phyloP scores from a whole-genome alignment of 2,113 vertebrate genomes.

The Neoarius graeffei region DNA sequence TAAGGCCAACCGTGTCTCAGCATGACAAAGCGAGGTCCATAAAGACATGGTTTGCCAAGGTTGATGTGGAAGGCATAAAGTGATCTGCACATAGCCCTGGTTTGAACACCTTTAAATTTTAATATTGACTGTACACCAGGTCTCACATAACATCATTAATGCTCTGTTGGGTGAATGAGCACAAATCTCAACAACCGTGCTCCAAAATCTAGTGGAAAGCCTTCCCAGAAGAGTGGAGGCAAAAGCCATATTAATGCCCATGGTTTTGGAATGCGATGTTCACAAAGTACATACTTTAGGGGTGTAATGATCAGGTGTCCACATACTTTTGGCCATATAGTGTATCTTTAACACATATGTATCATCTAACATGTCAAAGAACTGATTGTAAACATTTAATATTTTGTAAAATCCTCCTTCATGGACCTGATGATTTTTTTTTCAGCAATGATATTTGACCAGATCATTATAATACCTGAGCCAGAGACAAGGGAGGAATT shows the following conservation, averaged over 20 bases:
- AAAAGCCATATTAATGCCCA: neutral
- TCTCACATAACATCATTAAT: neutral
- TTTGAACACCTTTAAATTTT: neutral
- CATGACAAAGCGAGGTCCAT: too few relatives aligned
- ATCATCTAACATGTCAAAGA: neutral
- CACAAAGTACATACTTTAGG: too few relatives aligned
- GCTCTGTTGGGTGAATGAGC: neutral
- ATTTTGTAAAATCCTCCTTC: neutral
- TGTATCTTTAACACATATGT: neutral
- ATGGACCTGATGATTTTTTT: neutral
- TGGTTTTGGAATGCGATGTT: neutral
- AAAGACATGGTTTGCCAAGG: too few relatives aligned
- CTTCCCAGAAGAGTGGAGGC: neutral
- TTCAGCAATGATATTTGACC: neutral
- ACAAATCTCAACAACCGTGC: neutral
- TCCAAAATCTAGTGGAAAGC: neutral
- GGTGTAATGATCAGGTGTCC: neutral
- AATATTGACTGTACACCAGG: neutral
- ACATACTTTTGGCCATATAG: neutral
- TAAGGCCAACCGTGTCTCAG: too few relatives aligned
- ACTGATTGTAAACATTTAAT: neutral
- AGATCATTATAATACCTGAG: constrained; percentile 25
- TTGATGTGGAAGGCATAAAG: too few relatives aligned
- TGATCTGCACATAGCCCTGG: too few relatives aligned
- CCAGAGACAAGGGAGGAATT: constrained; percentile 48